These are phyloP conservation scores for Anthonomus grandis DNA, from an alignment of 1,140 invertebrate species.

Conservation along the genomic window DNA sequence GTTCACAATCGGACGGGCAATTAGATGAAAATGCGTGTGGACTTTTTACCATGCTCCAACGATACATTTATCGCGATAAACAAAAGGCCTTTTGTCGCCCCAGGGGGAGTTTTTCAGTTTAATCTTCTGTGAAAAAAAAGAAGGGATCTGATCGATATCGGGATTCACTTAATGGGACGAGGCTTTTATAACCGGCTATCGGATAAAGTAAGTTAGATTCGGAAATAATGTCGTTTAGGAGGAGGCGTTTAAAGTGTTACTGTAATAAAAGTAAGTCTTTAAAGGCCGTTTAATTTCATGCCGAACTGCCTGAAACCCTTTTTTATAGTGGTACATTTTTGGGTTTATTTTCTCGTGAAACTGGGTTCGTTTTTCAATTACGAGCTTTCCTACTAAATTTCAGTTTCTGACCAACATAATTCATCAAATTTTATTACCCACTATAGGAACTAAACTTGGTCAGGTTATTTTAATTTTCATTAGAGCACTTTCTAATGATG, in stretches of 20 bases:
- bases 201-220: neutral
- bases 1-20: conserved; percentile 3
- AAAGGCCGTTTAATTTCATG: neutral
- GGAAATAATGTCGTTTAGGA: neutral
- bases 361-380: too few relatives aligned
- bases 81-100: conserved; percentile 6
- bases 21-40: conserved; percentile 12
- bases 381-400: too few relatives aligned
- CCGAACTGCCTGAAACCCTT: neutral
- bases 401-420: too few relatives aligned
- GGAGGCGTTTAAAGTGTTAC: neutral
- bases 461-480: too few relatives aligned
- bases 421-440: too few relatives aligned
- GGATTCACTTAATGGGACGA: too few relatives aligned
- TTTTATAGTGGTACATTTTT: too few relatives aligned
- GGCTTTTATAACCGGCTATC: too few relatives aligned
- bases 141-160: too few relatives aligned
- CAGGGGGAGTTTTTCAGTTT: conserved; percentile 1
- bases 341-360: too few relatives aligned
- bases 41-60: neutral
- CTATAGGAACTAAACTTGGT: too few relatives aligned
- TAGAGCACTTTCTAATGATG: too few relatives aligned
- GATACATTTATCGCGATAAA: neutral
- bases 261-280: neutral
- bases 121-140: conserved; percentile 5